Percentiles rank a stretch among this genome's conserved stretches.
Conservation (phyloP, 2,888 invertebrate genomes). For the Lochmaea crataegi region DNA sequence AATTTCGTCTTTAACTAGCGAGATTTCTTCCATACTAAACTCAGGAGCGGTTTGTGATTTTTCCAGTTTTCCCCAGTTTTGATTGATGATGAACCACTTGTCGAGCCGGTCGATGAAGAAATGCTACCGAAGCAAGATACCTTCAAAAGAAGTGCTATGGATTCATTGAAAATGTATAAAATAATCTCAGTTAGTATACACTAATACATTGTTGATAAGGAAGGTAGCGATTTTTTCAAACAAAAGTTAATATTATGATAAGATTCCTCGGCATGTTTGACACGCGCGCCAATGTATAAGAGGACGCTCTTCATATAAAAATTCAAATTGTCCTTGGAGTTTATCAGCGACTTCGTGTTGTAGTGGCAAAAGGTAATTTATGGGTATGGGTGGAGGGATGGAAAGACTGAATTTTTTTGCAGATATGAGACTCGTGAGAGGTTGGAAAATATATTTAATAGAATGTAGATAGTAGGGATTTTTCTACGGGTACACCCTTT, state of each 20-base stretch:
- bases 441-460: constrained; percentile 35
- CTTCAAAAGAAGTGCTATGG: too few species aligned
- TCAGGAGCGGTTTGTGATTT: too few species aligned
- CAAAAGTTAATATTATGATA: not conserved
- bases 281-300: constrained; percentile 20
- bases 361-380: constrained; percentile 42
- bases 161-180: too few species aligned
- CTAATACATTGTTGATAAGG: too few species aligned
- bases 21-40: too few species aligned
- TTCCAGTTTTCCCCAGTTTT: too few species aligned
- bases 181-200: too few species aligned
- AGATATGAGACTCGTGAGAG: constrained; percentile 33
- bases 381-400: constrained; percentile 52
- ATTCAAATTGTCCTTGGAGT: constrained; percentile 43
- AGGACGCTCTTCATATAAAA: constrained; percentile 40
- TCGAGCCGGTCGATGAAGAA: too few species aligned
- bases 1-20: too few species aligned
- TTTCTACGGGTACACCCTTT: constrained; percentile 13
- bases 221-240: too few species aligned
- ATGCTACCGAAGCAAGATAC: too few species aligned
- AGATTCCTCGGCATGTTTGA: not conserved
- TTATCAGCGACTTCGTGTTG: constrained; percentile 41
- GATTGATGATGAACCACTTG: too few species aligned
- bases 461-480: constrained; percentile 31
- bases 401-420: constrained; percentile 22